Evolutionary conservation across 2,113 vertebrate species (phyloP).

Genomic region (Numida meleagris): DNA sequence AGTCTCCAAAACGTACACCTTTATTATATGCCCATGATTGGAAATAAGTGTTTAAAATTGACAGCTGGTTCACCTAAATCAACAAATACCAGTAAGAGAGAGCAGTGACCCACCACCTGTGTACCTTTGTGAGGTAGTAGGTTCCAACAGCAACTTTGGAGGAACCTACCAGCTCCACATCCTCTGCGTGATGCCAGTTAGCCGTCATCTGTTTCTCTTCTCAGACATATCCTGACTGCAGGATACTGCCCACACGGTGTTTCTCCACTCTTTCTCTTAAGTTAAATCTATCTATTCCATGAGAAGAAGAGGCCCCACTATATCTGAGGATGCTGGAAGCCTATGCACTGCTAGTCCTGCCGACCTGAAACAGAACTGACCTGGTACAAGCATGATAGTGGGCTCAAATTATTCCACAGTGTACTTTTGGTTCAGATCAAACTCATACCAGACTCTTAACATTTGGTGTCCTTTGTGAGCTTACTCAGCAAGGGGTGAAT

Average conservation of each 20-base stretch:
- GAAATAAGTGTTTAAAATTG: neutral
- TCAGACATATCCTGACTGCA: neutral
- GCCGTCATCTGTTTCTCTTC: neutral
- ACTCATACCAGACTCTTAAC: neutral
- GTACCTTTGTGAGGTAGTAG: neutral
- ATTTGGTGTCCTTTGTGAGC: neutral
- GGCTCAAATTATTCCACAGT: neutral
- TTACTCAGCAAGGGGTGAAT: neutral
- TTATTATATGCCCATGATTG: neutral
- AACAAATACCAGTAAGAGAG: neutral
- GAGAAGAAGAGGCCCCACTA: rapidly evolving
- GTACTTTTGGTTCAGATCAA: no score
- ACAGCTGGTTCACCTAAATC: neutral
- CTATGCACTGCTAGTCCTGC: rapidly evolving
- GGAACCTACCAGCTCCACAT: rapidly evolving
- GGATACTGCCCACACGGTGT: neutral
- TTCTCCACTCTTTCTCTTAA: neutral
- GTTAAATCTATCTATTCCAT: neutral
- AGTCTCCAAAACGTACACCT: neutral
- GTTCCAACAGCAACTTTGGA: neutral
- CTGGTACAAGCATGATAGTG: neutral
- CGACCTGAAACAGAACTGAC: neutral
- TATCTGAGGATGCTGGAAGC: neutral
- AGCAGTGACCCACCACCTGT: neutral
- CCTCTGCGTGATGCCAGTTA: rapidly evolving